These are phyloP conservation scores for Semnornis frantzii DNA, from an alignment of 2,113 vertebrate genomes.

Conservation along the genomic window DNA sequence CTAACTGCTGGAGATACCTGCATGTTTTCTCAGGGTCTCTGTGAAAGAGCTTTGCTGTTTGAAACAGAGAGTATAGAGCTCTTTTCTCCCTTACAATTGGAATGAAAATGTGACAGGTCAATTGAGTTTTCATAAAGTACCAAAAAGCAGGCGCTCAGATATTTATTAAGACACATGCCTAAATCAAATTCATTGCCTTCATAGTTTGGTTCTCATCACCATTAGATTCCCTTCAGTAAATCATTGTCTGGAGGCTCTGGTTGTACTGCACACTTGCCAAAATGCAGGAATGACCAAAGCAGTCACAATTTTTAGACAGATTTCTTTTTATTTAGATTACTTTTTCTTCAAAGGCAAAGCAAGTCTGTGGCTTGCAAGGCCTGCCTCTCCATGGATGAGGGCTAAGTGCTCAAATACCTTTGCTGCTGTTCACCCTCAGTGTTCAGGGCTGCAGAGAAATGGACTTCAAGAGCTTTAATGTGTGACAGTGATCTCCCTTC, in stretches of 20 bases:
- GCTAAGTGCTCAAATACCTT: background rate
- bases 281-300: background rate
- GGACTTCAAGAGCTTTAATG: background rate
- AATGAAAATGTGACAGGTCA: background rate
- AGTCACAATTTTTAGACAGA: background rate
- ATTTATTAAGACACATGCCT: background rate
- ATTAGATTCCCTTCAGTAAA: background rate
- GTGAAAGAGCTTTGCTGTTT: background rate
- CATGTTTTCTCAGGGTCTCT: background rate
- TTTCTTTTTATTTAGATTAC: background rate
- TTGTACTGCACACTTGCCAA: background rate
- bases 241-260: background rate
- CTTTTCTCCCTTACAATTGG: background rate
- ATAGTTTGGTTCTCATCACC: background rate
- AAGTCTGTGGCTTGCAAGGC: background rate
- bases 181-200: background rate
- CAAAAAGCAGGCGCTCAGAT: background rate
- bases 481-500: background rate
- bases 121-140: background rate
- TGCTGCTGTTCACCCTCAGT: background rate
- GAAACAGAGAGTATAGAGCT: background rate
- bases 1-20: rapidly evolving
- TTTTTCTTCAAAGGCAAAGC: background rate
- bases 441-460: background rate
- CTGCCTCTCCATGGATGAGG: background rate